These are phyloP conservation scores for Bubo bubo DNA, from an alignment of 2,113 vertebrate species.

Conservation along the genomic window DNA sequence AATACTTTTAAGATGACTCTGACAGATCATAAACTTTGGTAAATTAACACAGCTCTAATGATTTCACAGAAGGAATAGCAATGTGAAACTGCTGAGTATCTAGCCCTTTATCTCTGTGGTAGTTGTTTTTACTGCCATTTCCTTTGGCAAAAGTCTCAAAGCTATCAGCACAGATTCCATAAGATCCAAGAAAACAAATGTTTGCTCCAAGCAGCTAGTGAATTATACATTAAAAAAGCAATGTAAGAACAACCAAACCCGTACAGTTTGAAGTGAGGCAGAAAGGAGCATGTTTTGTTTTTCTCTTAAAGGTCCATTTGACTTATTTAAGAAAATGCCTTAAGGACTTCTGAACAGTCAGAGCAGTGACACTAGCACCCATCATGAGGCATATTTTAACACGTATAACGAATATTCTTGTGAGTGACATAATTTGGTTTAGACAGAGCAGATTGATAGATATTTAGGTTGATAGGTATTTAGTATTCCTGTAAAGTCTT, in stretches of 20 bases:
- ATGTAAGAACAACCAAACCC: background rate
- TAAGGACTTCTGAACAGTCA: background rate
- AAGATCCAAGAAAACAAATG: background rate
- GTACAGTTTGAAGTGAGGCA: background rate
- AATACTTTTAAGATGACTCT: background rate
- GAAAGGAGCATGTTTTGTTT: background rate
- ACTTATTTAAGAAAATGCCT: background rate
- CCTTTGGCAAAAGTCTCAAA: background rate
- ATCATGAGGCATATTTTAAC: background rate
- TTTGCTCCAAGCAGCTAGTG: background rate
- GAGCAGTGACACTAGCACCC: background rate
- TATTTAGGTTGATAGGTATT: background rate
- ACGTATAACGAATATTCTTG: background rate
- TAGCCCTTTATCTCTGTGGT: background rate
- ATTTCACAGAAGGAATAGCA: background rate
- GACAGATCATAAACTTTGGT: background rate
- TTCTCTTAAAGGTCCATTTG: background rate
- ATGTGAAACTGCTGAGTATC: background rate
- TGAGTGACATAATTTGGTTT: background rate
- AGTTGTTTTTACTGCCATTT: background rate
- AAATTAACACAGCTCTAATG: background rate
- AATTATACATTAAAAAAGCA: background rate
- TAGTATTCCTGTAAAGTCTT: background rate
- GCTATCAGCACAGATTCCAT: background rate
- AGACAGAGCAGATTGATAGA: background rate